Percentiles rank a stretch among this genome's conserved stretches.
These are phyloP conservation scores for Drosophila elegans DNA, from an alignment of 1,140 invertebrate genomes.

Conservation along the genomic window DNA sequence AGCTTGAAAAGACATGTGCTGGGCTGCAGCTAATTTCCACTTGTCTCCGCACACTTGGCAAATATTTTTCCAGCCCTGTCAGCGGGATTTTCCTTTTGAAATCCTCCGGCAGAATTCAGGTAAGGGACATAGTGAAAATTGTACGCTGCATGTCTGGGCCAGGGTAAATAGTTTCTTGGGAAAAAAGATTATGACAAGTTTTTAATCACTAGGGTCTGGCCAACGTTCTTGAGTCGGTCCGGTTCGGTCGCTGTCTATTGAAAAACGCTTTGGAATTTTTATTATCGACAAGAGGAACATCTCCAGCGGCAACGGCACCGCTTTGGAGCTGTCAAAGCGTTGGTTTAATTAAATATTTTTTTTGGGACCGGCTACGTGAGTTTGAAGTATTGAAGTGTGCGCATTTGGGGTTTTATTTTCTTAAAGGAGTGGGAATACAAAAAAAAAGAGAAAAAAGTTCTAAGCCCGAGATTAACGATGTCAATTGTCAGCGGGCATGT, in stretches of 20 bases:
- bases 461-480: conserved; percentile 73
- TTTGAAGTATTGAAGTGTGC: conserved; percentile 54
- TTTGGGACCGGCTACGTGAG: conserved; percentile 62
- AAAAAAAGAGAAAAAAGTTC: conserved; percentile 30
- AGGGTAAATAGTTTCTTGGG: conserved; percentile 77
- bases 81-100: conserved; percentile 68
- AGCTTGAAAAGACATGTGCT: conserved; percentile 47
- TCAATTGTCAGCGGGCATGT: conserved; percentile 56
- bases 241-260: conserved; percentile 49
- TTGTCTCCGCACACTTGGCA: conserved; percentile 46
- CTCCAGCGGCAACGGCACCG: conserved; percentile 20
- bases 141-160: conserved; percentile 33
- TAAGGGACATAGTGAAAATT: conserved; percentile 49
- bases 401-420: conserved; percentile 38
- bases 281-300: conserved; percentile 58
- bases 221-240: conserved; percentile 9
- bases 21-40: conserved; percentile 66
- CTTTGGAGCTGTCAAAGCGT: conserved; percentile 34
- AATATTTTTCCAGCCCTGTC: conserved; percentile 56
- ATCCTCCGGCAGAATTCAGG: conserved; percentile 45
- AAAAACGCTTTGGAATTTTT: conserved; percentile 82
- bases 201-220: conserved; percentile 60
- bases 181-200: conserved; percentile 81
- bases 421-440: conserved; percentile 17
- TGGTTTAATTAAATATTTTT: conserved; percentile 65